Conservation (phyloP, 37 sponge, comb jelly and placozoan species). For the Halichondria panicea region DNA sequence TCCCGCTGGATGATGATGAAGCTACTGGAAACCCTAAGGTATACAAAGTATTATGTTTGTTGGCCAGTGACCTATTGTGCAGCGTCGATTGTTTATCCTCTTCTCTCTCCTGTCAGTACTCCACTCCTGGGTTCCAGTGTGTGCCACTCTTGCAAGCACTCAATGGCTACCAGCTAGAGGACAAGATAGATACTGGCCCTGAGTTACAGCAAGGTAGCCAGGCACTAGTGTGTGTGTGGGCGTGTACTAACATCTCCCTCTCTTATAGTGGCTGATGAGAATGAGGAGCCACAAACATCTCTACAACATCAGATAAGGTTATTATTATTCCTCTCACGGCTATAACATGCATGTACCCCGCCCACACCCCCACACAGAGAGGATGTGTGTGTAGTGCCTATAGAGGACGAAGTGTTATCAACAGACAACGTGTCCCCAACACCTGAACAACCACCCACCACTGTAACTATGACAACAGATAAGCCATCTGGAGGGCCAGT, state of each 20-base stretch:
- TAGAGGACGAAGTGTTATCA: constrained; percentile 6
- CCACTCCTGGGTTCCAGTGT: constrained; percentile 19
- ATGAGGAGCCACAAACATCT: background rate
- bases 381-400: constrained; percentile 30
- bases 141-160: constrained; percentile 54
- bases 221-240: too few species aligned
- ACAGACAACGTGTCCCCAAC: background rate
- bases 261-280: background rate
- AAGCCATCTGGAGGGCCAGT: background rate
- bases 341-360: background rate
- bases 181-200: constrained; percentile 4
- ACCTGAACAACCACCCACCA: background rate
- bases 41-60: background rate
- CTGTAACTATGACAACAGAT: background rate
- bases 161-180: constrained; percentile 54
- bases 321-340: background rate
- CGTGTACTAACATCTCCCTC: too few species aligned
- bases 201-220: background rate
- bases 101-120: constrained; percentile 24
- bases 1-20: constrained; percentile 33
- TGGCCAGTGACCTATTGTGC: background rate
- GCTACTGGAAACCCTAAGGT: constrained; percentile 46
- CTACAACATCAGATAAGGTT: background rate
- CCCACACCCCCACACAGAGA: background rate
- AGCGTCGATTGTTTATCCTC: background rate